Evolutionary conservation across 2,888 invertebrate genomes (phyloP).

Genomic region (Cephonodes hylas): DNA sequence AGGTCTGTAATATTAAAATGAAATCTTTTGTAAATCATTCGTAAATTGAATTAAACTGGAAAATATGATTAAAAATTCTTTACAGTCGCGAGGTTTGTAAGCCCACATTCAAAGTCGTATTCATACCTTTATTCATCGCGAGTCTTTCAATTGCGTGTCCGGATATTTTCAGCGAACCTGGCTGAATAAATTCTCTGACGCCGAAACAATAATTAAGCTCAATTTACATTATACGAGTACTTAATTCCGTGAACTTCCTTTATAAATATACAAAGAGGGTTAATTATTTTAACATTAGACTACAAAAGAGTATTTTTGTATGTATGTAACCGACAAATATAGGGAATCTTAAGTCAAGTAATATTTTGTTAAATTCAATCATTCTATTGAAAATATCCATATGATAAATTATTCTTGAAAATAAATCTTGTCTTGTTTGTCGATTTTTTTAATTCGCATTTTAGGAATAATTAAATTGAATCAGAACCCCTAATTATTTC

Average conservation of each 20-base stretch:
- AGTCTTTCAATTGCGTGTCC: constrained; percentile 3
- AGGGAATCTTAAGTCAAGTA: too few relatives aligned
- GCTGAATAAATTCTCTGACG: background rate
- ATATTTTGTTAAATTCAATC: too few relatives aligned
- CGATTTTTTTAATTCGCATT: too few relatives aligned
- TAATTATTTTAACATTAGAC: background rate
- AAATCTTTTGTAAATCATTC: too few relatives aligned
- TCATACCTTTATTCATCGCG: background rate
- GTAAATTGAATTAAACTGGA: background rate
- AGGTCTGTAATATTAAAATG: background rate
- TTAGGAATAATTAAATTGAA: too few relatives aligned
- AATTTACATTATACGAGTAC: background rate
- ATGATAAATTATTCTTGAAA: too few relatives aligned
- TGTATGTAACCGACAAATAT: too few relatives aligned
- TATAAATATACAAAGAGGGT: background rate
- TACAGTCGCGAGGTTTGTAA: background rate
- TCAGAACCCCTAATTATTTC: too few relatives aligned
- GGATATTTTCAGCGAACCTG: background rate
- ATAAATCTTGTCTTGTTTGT: too few relatives aligned
- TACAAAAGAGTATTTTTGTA: background rate
- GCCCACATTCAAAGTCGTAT: background rate
- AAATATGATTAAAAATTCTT: background rate
- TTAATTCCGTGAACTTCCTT: background rate
- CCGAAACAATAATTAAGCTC: constrained; percentile 2
- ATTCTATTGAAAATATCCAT: too few relatives aligned